Conservation (phyloP, 1,140 invertebrate species). For the Eriosoma lanigerum region DNA sequence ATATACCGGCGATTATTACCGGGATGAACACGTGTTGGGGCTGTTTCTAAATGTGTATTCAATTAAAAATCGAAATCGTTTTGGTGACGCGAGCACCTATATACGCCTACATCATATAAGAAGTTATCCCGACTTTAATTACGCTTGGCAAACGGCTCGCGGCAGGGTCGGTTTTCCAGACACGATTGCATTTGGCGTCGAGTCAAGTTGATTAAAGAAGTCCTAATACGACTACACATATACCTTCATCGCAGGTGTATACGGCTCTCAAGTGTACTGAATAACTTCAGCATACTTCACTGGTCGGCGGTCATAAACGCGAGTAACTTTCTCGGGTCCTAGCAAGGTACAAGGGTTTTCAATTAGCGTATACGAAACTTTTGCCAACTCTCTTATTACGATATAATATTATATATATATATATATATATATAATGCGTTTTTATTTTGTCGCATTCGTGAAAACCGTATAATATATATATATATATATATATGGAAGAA, state of each 20-base stretch:
- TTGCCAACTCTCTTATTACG: conserved; percentile 30
- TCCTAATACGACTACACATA: too few relatives aligned
- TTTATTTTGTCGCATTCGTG: too few relatives aligned
- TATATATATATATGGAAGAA: too few relatives aligned
- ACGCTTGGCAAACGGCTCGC: conserved; percentile 14
- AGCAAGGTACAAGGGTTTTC: conserved; percentile 31
- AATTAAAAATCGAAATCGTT: too few relatives aligned
- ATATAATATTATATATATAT: too few relatives aligned
- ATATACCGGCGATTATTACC: too few relatives aligned
- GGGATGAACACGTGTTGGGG: too few relatives aligned
- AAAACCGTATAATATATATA: too few relatives aligned
- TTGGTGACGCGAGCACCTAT: too few relatives aligned
- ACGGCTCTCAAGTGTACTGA: neutral
- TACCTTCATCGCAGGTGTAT: neutral
- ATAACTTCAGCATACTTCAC: too few relatives aligned
- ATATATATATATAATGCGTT: too few relatives aligned
- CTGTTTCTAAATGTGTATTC: too few relatives aligned
- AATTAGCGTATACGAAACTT: conserved; percentile 27
- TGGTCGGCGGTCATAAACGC: neutral
- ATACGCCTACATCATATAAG: neutral
- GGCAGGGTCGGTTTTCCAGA: neutral
- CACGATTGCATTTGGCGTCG: conserved; percentile 7
- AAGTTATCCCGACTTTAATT: conserved; percentile 25
- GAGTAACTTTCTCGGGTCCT: conserved; percentile 11
- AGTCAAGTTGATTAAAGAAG: conserved; percentile 32